Conservation (phyloP, 2,797 vertebrate genomes). For the Oreortyx pictus region DNA sequence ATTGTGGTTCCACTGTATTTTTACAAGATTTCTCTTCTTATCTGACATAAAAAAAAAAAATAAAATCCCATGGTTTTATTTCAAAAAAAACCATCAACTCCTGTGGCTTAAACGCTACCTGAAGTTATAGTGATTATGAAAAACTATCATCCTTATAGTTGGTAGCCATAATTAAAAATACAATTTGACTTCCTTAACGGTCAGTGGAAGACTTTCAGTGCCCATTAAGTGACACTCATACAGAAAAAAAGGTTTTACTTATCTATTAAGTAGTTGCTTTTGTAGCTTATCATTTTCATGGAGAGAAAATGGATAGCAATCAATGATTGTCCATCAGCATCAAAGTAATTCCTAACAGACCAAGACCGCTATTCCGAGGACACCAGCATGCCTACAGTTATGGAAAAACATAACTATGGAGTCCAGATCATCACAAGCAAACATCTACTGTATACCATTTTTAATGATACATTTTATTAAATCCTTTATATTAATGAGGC, state of each 20-base stretch:
- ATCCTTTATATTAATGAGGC: background rate
- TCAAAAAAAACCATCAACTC: background rate
- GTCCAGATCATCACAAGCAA: background rate
- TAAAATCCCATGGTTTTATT: constrained; percentile 22
- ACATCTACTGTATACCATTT: background rate
- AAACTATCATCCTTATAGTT: background rate
- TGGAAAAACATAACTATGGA: background rate
- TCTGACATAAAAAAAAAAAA: background rate
- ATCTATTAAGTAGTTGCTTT: background rate
- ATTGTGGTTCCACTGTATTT: constrained; percentile 20
- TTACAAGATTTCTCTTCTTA: constrained; percentile 7
- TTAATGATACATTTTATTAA: background rate
- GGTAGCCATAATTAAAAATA: background rate
- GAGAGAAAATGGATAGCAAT: background rate
- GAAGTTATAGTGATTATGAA: background rate
- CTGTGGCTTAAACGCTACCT: constrained; percentile 2
- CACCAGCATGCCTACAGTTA: background rate
- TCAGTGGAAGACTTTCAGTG: background rate
- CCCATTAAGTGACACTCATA: background rate
- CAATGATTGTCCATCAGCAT: background rate
- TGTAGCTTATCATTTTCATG: background rate
- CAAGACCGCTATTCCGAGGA: background rate
- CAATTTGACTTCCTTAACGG: background rate
- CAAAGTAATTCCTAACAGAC: background rate
- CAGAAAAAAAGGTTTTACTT: background rate